phyloP scores from a whole-genome alignment of 1,140 invertebrate genomes.

The Scaptomyza hsui region DNA sequence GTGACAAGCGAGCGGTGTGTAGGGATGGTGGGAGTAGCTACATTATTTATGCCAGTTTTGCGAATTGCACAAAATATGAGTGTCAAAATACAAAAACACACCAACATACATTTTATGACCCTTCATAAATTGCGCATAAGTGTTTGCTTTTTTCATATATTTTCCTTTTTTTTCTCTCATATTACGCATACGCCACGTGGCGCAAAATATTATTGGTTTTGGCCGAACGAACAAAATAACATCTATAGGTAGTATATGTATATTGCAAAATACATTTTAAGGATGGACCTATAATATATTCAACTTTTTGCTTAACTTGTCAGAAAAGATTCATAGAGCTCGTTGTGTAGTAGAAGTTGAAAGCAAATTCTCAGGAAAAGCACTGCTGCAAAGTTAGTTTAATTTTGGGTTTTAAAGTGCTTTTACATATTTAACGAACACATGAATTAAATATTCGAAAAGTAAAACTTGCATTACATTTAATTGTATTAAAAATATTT shows the following conservation, averaged over 20 bases:
- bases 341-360: neutral
- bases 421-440: neutral
- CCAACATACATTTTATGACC: slow-evolving; percentile 57
- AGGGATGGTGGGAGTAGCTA: slow-evolving; percentile 23
- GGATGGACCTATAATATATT: too few species aligned
- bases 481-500: too few species aligned
- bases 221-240: neutral
- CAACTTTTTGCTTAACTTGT: too few species aligned
- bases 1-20: too few species aligned
- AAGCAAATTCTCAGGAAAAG: neutral
- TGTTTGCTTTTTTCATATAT: slow-evolving; percentile 15
- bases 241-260: neutral
- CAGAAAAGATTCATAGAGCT: too few species aligned
- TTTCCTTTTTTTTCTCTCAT: slow-evolving; percentile 6
- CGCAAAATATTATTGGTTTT: neutral
- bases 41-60: slow-evolving; percentile 74
- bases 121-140: slow-evolving; percentile 69
- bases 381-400: neutral
- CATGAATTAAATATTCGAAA: neutral
- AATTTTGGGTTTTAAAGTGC: too few species aligned
- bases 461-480: too few species aligned
- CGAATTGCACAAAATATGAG: slow-evolving; percentile 54
- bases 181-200: slow-evolving; percentile 45
- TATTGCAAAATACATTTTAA: neutral
- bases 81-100: slow-evolving; percentile 2